Conservation (phyloP, 1,140 invertebrate genomes). For the Apis mellifera region Amel_HAv3.1 CM009941.2:12437001-12437500, state of each 20-base stretch:
- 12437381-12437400: constrained; percentile 4
- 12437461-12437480: constrained; percentile 62
- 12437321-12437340: constrained; percentile 2
- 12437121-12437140: too few species aligned
- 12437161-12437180: too few species aligned
- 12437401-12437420: constrained; percentile 32
- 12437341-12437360: neutral
- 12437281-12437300: neutral
- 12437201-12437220: neutral
- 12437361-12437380: neutral
- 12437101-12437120: neutral
- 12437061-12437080: neutral
- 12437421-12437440: constrained; percentile 57
- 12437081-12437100: neutral
- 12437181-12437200: too few species aligned
- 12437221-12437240: neutral
- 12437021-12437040: neutral
- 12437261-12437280: neutral
- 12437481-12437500: constrained; percentile 63
- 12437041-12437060: neutral
- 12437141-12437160: too few species aligned
- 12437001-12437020: neutral
- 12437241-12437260: neutral
- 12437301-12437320: neutral
- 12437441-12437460: constrained; percentile 50